Percentiles rank a stretch among this genome's conserved stretches.
phyloP scores from a whole-genome alignment of 1,140 invertebrate genomes.

The Limonius californicus region DNA sequence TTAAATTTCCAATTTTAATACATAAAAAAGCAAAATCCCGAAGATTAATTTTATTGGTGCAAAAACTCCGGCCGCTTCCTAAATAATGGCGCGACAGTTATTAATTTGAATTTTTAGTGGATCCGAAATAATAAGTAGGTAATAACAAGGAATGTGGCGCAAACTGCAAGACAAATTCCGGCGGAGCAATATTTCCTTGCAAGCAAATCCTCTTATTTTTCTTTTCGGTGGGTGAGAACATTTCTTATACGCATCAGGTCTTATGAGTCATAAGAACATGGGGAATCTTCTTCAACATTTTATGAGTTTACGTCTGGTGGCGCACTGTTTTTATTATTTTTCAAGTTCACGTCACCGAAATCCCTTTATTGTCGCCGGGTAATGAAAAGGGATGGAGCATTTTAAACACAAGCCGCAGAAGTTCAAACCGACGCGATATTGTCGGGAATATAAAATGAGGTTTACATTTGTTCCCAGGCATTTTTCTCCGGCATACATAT shows the following conservation, averaged over 20 bases:
- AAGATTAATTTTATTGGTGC: no score
- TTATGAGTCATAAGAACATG: constrained; percentile 1
- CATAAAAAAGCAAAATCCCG: no score
- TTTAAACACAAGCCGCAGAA: background rate
- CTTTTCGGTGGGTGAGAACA: background rate
- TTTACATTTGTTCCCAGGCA: background rate
- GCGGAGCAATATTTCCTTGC: background rate
- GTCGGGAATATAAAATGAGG: constrained; percentile 1
- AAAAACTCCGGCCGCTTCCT: no score
- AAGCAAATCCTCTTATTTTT: background rate
- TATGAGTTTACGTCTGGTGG: background rate
- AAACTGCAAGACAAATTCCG: background rate
- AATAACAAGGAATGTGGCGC: background rate
- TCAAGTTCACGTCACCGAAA: background rate
- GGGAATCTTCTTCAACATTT: background rate
- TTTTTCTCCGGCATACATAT: background rate
- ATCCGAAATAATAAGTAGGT: no score
- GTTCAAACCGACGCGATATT: background rate
- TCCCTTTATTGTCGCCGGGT: background rate
- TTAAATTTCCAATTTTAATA: no score
- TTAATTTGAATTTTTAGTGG: no score
- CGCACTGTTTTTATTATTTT: background rate
- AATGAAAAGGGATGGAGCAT: background rate
- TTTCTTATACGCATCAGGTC: background rate
- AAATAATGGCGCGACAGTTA: no score